Base-by-base conservation (phyloP, 2,888 invertebrate species). In the Pheosia gnoma region DNA sequence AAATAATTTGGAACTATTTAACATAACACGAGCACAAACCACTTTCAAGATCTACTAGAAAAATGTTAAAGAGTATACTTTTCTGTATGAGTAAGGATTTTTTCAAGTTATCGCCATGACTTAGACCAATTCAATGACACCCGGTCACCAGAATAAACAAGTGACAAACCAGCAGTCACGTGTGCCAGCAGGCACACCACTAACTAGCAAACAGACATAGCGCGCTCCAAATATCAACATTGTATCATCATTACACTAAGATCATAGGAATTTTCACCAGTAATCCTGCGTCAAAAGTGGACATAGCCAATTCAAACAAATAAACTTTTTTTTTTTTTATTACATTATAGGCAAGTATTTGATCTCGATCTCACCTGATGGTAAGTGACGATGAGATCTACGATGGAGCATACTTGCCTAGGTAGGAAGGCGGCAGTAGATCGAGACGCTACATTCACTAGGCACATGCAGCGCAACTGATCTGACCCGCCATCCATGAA, bases 161-260 rank as follows among this genome's bases (percentile, higher is more conserved):
- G 47, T 51, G 51, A 51, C 51, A 51, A 51, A 51, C 25, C 51
- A 51, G 6, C 13, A 51, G 51, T 51, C 51, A 9, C 13, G 51
- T 8, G 51, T 25, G 51, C 5, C 51, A 13, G 13, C 47, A 25
- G 25, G 51, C 8, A 25, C 25, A 51, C 5, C 47, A 47, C n/a
- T 47, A 47, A n/a, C 47, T n/a, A n/a, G 11, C 11, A n/a, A 47
- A 47, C 47, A 47, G 11, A 47, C 4, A 47, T 8, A 41, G 41
- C 41, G n/a, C 11, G 47, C 45, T 47, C 47, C 47, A 47, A 47
- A 47, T 47, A 47, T 47, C 47, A 47, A 47, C 47, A 47, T n/a
- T 47, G 47, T 47, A 11, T 47, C 47, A n/a, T 11, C 11, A 47
- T 47, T n/a, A 25, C n/a, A 47, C 47, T 47, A 9, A 47, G n/a